Conservation (phyloP, 2,113 vertebrate species). For the Leucoraja erinaceus region DNA sequence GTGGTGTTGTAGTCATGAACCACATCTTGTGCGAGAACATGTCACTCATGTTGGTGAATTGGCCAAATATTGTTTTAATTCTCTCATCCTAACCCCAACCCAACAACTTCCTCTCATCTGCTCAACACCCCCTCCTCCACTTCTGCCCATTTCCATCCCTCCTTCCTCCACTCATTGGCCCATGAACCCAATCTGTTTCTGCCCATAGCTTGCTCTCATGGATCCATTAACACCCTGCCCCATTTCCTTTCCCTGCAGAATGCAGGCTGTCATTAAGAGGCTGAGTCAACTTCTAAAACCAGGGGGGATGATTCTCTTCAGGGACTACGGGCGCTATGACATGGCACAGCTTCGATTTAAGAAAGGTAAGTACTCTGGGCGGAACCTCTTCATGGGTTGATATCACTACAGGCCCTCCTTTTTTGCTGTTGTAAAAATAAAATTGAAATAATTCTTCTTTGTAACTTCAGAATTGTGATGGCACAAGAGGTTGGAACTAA, state of each 20-base stretch:
- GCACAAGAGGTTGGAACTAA: not conserved
- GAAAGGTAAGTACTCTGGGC: constrained; percentile 65
- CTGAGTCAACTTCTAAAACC: constrained; percentile 77
- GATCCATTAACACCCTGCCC: not conserved
- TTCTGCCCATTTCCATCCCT: not conserved
- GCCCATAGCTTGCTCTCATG: not conserved
- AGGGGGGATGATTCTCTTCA: constrained; percentile 78
- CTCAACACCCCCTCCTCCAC: not conserved
- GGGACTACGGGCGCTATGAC: constrained; percentile 93
- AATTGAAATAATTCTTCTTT: not conserved
- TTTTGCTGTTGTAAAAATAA: not conserved
- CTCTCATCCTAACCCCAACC: not conserved
- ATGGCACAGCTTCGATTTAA: constrained; percentile 96
- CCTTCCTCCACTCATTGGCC: too few species aligned
- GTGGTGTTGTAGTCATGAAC: not conserved
- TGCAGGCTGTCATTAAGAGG: constrained; percentile 67
- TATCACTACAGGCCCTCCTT: not conserved
- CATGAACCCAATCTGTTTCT: too few species aligned
- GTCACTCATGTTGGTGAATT: not conserved
- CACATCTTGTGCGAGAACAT: not conserved
- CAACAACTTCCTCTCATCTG: not conserved
- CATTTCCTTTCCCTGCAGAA: constrained; percentile 56
- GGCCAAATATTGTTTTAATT: not conserved
- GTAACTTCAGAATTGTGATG: not conserved
- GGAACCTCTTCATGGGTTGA: not conserved